phyloP scores from a whole-genome alignment of 2,113 vertebrate species.

The Boleophthalmus pectinirostris region DNA sequence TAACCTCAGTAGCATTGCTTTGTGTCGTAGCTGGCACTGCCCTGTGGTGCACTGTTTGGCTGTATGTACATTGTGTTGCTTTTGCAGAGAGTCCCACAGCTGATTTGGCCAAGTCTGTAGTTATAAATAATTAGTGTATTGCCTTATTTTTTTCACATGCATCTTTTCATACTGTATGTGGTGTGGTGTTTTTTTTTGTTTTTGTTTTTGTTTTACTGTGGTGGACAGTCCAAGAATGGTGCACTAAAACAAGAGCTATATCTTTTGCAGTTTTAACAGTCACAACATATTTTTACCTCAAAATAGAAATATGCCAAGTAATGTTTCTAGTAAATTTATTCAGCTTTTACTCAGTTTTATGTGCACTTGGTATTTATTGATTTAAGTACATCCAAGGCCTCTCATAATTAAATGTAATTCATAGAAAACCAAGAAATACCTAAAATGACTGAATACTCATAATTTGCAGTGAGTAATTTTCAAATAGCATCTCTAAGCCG shows the following conservation, averaged over 20 bases:
- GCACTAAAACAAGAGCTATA: constrained; percentile 34
- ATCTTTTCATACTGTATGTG: constrained; percentile 7
- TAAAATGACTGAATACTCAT: background rate
- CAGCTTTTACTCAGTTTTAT: background rate
- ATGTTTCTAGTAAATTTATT: background rate
- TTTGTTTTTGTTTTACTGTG: constrained; percentile 21
- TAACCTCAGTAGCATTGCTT: constrained; percentile 47
- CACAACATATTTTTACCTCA: no score
- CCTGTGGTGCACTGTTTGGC: constrained; percentile 28
- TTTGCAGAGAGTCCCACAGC: constrained; percentile 63
- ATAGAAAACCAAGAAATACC: background rate
- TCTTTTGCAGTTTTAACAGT: no score
- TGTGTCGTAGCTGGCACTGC: constrained; percentile 39
- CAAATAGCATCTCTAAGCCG: background rate
- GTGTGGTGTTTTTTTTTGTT: background rate
- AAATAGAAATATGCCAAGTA: background rate
- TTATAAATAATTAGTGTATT: constrained; percentile 77
- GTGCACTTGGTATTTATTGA: background rate
- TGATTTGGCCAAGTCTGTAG: constrained; percentile 67
- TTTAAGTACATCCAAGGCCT: background rate
- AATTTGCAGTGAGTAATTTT: background rate
- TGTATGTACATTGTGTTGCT: constrained; percentile 34
- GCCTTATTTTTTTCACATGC: constrained; percentile 66
- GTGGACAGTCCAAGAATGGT: constrained; percentile 54
- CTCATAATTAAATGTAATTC: background rate